Conservation (phyloP, 1,140 invertebrate genomes). For the Liolophura sinensis region DNA sequence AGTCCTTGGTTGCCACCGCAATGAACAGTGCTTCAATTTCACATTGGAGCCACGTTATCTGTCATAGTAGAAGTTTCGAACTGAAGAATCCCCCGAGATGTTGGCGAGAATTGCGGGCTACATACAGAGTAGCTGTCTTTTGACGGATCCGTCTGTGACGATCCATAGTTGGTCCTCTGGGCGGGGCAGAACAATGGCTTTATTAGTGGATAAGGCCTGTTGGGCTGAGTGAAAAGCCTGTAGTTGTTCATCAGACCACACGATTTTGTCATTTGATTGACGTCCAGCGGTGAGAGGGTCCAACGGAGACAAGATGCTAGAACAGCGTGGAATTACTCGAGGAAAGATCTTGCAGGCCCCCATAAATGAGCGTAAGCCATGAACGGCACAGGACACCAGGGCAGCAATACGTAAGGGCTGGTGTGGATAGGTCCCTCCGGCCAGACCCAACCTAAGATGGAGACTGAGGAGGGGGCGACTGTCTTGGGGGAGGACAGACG, state of each 20-base stretch:
- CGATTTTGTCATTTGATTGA: constrained; percentile 5
- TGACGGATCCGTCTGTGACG: constrained; percentile 11
- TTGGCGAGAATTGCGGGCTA: not conserved
- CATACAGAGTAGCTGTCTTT: constrained; percentile 1
- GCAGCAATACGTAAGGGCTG: constrained; percentile 7
- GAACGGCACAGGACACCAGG: not conserved
- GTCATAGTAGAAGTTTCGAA: not conserved
- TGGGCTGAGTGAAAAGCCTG: constrained; percentile 5
- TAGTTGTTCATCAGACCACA: constrained; percentile 2
- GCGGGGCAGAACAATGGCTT: too few species aligned
- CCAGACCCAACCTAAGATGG: constrained; percentile 15
- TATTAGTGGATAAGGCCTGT: constrained; percentile 2
- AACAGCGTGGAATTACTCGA: too few species aligned
- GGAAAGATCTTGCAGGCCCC: too few species aligned
- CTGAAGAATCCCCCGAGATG: constrained; percentile 4
- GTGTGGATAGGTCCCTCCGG: constrained; percentile 1
- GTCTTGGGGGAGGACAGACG: too few species aligned
- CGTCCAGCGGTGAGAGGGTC: constrained; percentile 1
- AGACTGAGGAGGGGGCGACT: too few species aligned
- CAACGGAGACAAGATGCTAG: too few species aligned
- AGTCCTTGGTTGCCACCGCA: constrained; percentile 2
- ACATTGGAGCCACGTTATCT: constrained; percentile 2
- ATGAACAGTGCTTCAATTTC: constrained; percentile 5
- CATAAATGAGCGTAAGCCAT: too few species aligned
- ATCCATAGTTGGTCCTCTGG: too few species aligned